These are phyloP conservation scores for Cetoscarus ocellatus DNA, from an alignment of 2,797 vertebrate genomes.

Conservation along the genomic window DNA sequence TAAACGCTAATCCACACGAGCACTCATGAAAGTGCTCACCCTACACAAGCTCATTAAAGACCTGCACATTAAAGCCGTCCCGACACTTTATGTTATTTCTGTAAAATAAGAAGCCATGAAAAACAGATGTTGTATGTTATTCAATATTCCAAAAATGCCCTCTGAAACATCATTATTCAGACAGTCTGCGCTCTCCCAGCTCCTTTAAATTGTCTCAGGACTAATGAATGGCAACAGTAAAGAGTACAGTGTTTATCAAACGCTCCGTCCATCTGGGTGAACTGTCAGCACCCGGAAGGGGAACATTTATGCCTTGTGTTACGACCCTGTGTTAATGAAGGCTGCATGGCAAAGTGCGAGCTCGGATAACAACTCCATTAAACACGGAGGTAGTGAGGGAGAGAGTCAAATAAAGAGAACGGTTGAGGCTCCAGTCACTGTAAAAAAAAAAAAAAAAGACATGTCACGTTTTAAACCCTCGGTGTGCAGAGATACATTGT, in stretches of 20 bases:
- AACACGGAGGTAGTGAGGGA: slow-evolving; percentile 56
- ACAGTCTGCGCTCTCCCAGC: slow-evolving; percentile 53
- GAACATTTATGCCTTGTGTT: slow-evolving; percentile 72
- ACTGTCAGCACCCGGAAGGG: slow-evolving; percentile 76
- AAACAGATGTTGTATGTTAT: slow-evolving; percentile 84
- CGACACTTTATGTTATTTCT: slow-evolving; percentile 80
- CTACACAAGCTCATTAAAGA: slow-evolving; percentile 83
- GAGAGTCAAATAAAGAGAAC: slow-evolving; percentile 39
- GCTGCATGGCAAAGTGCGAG: slow-evolving; percentile 67
- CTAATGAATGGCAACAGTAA: slow-evolving; percentile 78
- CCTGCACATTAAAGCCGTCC: slow-evolving; percentile 81
- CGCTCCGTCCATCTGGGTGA: slow-evolving; percentile 74
- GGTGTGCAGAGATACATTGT: slow-evolving; percentile 74
- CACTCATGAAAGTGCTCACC: slow-evolving; percentile 78
- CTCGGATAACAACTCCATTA: slow-evolving; percentile 74
- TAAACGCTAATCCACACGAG: slow-evolving; percentile 82
- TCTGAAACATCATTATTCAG: slow-evolving; percentile 77
- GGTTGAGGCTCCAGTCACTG: slow-evolving; percentile 69
- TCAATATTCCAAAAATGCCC: slow-evolving; percentile 79
- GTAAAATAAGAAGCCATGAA: slow-evolving; percentile 78
- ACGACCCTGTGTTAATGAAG: slow-evolving; percentile 80
- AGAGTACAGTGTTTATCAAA: slow-evolving; percentile 75
- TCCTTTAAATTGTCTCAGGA: slow-evolving; percentile 67
- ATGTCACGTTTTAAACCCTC: slow-evolving; percentile 79
- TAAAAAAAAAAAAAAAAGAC: slow-evolving; percentile 64